These are phyloP conservation scores for Muntiacus muntjak DNA, from an alignment of 2,113 vertebrate genomes.

Conservation along the genomic window DNA sequence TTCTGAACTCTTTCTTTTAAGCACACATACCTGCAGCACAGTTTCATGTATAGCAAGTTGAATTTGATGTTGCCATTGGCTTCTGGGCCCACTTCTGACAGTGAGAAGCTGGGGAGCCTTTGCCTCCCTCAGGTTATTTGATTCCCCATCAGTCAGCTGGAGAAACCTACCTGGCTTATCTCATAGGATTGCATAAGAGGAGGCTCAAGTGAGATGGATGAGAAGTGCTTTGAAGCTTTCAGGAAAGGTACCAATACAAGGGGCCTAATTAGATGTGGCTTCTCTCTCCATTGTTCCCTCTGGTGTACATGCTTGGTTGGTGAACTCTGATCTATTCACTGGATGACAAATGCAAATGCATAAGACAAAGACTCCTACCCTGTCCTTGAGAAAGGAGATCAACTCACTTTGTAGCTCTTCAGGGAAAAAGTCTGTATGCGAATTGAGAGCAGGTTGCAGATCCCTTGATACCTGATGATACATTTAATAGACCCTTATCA, in stretches of 20 bases:
- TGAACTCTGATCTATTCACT: background rate
- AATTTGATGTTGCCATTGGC: background rate
- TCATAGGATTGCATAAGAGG: background rate
- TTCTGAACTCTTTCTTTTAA: background rate
- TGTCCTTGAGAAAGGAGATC: slow-evolving; percentile 11
- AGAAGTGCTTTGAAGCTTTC: background rate
- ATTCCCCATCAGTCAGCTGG: background rate
- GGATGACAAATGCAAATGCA: background rate
- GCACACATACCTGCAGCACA: background rate
- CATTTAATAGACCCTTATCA: slow-evolving; percentile 33
- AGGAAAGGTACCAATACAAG: background rate
- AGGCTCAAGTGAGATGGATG: background rate
- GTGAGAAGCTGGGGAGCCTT: background rate
- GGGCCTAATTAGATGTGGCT: background rate
- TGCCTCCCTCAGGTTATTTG: background rate
- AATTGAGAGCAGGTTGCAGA: background rate
- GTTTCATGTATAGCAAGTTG: background rate
- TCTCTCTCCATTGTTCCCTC: background rate
- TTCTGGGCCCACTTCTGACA: background rate
- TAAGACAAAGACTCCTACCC: background rate
- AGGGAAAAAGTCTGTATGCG: background rate
- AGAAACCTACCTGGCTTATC: background rate
- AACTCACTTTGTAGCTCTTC: background rate
- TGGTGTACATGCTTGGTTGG: background rate
- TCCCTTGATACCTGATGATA: slow-evolving; percentile 19